Conservation (phyloP, 2,113 vertebrate species). For the Neogobius melanostomus region DNA sequence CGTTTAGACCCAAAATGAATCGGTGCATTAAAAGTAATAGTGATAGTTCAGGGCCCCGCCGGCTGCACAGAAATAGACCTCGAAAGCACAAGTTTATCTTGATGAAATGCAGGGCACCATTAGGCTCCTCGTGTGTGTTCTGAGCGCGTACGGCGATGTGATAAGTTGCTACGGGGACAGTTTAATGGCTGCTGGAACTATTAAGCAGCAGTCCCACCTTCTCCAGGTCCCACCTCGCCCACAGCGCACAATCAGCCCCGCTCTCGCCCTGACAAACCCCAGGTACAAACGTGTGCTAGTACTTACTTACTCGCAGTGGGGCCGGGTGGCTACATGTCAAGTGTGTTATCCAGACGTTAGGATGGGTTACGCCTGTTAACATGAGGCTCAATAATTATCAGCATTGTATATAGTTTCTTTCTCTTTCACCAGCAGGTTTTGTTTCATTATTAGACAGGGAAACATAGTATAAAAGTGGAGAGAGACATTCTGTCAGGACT, state of each 20-base stretch:
- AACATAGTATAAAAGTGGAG: too few relatives aligned
- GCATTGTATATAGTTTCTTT: too few relatives aligned
- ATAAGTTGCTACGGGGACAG: slow-evolving; percentile 46
- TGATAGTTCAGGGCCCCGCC: slow-evolving; percentile 18
- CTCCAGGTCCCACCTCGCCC: slow-evolving; percentile 42
- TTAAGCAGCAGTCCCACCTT: slow-evolving; percentile 31
- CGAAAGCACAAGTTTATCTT: slow-evolving; percentile 38
- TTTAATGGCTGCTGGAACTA: slow-evolving; percentile 51
- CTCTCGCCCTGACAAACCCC: slow-evolving; percentile 38
- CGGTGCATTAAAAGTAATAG: slow-evolving; percentile 19
- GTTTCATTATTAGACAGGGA: too few relatives aligned
- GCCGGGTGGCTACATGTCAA: background rate
- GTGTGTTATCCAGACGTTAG: background rate
- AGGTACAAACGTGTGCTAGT: slow-evolving; percentile 38
- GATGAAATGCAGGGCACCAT: slow-evolving; percentile 61
- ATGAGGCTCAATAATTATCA: background rate
- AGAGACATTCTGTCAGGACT: too few relatives aligned
- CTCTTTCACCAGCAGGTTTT: too few relatives aligned
- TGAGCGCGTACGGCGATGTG: slow-evolving; percentile 20
- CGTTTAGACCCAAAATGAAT: background rate
- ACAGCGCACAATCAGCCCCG: slow-evolving; percentile 33
- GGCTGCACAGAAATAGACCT: slow-evolving; percentile 12
- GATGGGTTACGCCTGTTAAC: background rate
- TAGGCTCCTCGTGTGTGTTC: slow-evolving; percentile 15
- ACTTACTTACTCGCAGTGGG: slow-evolving; percentile 16